Base-by-base conservation (phyloP, 2,113 vertebrate genomes). In the Jacana jacana region DNA sequence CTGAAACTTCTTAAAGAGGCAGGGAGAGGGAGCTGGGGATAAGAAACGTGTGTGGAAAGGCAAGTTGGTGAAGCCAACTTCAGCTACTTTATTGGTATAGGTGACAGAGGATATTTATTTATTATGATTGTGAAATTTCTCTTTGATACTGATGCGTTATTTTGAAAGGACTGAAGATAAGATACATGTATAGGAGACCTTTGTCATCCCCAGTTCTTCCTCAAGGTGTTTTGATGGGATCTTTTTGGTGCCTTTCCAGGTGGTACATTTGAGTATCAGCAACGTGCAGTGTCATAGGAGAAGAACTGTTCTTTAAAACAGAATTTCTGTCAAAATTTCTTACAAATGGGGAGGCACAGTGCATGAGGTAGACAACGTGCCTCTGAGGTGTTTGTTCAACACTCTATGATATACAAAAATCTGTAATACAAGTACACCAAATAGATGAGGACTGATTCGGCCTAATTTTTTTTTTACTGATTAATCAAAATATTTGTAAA, bases 191-290 rank as follows among this genome's bases (percentile, higher is more conserved):
- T 46, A 42, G 44, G 58, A 58, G 25, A 52, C 27, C 22, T 31
- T 46, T 48, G 17, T 84, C 27, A 20, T 76, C 14, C 17, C 13
- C 13, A 69, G 0, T 78, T 25, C 16, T 72, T 31, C 54, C 33
- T n/a, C 28, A 31, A 8, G 17, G 69, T 81, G 13, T 33, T 54
- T 48, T 33, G n/a, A 1, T n/a, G 14, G 5, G 1, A 1, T 1
- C 30, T 48, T 75, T 80, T n/a, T 13, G 49, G 42, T 6, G n/a
- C 23, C 13, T 9, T 40, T 72, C 30, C 60, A 49, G 18, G 18
- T 37, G 11, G 27, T 61, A 35, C 31, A 17, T 68, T 66, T 33
- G n/a, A 68, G 17, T 51, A 65, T 44, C 31, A 44, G 16, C 28
- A 42, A 49, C 33, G 10, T 61, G 52, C 58, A 37, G 44, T 35